These are phyloP conservation scores for Stenoptilia bipunctidactyla DNA, from an alignment of 2,888 invertebrate genomes.

Conservation along the genomic window DNA sequence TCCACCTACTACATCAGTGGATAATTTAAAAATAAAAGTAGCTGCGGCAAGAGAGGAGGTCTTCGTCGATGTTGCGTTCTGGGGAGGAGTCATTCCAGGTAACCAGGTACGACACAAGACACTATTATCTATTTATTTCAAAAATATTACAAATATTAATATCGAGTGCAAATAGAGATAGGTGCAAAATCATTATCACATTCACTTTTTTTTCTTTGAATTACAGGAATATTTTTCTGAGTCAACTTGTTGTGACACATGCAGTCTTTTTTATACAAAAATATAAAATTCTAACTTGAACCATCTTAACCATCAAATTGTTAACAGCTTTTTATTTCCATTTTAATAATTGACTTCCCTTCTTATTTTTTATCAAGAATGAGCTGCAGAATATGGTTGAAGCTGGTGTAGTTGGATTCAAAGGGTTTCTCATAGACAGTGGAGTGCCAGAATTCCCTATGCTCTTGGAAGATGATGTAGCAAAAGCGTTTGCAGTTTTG, in stretches of 20 bases:
- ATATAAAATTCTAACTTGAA: too few species aligned
- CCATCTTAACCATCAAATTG: too few species aligned
- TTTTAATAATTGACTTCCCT: too few species aligned
- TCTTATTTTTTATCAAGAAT: conserved; percentile 37
- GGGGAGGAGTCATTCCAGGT: conserved; percentile 82
- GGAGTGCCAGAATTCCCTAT: conserved; percentile 79
- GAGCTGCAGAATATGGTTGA: conserved; percentile 69
- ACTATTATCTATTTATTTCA: too few species aligned
- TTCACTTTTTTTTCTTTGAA: too few species aligned
- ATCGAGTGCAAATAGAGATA: too few species aligned
- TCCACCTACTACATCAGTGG: conserved; percentile 77
- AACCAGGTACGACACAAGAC: conserved; percentile 74
- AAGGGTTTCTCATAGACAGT: conserved; percentile 78
- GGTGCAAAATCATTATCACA: too few species aligned
- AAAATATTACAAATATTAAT: too few species aligned
- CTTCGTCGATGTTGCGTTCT: conserved; percentile 80
- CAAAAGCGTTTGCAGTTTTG: conserved; percentile 68
- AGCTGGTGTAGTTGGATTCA: conserved; percentile 80
- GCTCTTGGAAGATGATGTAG: conserved; percentile 67
- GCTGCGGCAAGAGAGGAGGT: conserved; percentile 69
- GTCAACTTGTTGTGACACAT: too few species aligned
- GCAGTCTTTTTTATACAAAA: too few species aligned
- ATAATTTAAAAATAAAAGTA: conserved; percentile 73
- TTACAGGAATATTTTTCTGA: too few species aligned
- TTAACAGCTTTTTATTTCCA: too few species aligned